Evolutionary conservation across 1,140 invertebrate species (phyloP).

Genomic region (Asbolus verrucosus): DNA sequence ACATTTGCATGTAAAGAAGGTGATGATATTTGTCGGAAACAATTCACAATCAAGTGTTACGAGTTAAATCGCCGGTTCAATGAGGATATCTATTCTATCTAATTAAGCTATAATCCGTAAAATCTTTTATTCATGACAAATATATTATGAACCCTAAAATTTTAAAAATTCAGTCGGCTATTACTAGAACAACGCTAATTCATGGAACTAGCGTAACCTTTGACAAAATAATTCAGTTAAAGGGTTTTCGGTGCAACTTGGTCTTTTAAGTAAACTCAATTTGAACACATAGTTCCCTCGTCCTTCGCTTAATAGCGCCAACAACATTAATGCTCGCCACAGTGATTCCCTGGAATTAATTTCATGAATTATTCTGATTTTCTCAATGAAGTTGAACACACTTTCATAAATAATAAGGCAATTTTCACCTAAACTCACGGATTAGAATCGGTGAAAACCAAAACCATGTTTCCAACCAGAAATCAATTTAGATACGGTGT

Average conservation of each 20-base stretch:
- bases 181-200: too few species aligned
- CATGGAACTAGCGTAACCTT: too few species aligned
- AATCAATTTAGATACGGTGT: not conserved
- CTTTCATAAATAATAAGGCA: not conserved
- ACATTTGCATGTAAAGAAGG: too few species aligned
- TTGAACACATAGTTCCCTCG: conserved; percentile 1
- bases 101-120: too few species aligned
- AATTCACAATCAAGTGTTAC: too few species aligned
- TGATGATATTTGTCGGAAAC: too few species aligned
- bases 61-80: too few species aligned
- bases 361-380: conserved; percentile 8
- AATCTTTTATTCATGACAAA: too few species aligned
- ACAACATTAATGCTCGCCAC: conserved; percentile 1
- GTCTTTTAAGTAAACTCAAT: conserved; percentile 5
- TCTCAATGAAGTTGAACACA: conserved; percentile 7
- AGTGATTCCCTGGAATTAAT: conserved; percentile 10
- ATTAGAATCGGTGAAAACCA: not conserved
- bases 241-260: not conserved
- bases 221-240: not conserved
- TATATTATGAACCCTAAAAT: too few species aligned
- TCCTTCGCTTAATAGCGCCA: conserved; percentile 5
- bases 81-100: too few species aligned
- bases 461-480: not conserved
- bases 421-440: not conserved
- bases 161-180: too few species aligned